Conservation (phyloP, 2,797 vertebrate genomes). For the Allobates femoralis region DNA sequence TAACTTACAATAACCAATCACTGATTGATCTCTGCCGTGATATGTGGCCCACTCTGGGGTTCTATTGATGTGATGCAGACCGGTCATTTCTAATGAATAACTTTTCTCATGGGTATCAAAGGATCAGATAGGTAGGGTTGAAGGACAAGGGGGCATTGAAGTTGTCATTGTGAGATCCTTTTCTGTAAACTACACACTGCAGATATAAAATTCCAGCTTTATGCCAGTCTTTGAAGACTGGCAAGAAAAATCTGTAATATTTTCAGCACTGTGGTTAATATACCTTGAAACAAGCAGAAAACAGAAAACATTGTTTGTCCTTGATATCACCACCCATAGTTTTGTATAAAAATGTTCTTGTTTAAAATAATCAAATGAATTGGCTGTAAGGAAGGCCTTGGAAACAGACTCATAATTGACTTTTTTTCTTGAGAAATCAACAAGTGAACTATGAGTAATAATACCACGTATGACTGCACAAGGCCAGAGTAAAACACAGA, state of each 20-base stretch:
- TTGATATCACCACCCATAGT: slow-evolving; percentile 37
- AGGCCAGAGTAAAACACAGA: slow-evolving; percentile 52
- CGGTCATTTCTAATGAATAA: background rate
- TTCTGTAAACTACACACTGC: background rate
- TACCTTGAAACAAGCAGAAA: fast-evolving
- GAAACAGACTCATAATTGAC: slow-evolving; percentile 14
- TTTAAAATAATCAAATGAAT: slow-evolving; percentile 68
- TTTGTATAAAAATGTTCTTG: slow-evolving; percentile 60
- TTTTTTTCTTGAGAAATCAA: slow-evolving; percentile 67
- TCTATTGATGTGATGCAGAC: background rate
- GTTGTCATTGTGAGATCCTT: background rate
- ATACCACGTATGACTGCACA: slow-evolving; percentile 63
- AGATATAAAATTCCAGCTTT: background rate
- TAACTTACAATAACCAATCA: background rate
- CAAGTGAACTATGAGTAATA: slow-evolving; percentile 61
- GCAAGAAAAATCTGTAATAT: background rate
- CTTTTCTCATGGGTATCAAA: too few relatives aligned
- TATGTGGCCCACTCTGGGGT: background rate
- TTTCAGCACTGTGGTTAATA: background rate
- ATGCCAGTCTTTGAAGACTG: slow-evolving; percentile 3
- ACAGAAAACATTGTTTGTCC: background rate
- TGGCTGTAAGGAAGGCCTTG: slow-evolving; percentile 43
- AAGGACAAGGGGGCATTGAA: too few relatives aligned
- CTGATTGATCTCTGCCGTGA: background rate
- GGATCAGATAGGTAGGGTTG: too few relatives aligned